A percentile compares a stretch with the other conserved stretches of the same genome.
These are phyloP conservation scores for Caenorhabditis sp. DNA, from an alignment of 2,888 invertebrate species.

Conservation along the genomic window DNA sequence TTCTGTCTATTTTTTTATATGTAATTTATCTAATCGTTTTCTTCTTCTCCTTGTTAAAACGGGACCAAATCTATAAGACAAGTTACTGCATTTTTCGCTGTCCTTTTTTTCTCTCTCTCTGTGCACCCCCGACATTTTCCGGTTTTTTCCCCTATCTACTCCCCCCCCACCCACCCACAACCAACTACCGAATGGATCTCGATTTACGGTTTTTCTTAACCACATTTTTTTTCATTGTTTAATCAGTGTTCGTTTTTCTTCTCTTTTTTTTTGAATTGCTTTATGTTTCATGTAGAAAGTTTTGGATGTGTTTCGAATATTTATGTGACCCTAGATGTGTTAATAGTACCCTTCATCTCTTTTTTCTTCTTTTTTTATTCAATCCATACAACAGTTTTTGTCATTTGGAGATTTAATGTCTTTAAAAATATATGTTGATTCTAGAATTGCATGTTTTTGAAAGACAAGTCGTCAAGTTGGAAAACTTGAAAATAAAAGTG, in stretches of 20 bases:
- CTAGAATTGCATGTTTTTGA: neutral
- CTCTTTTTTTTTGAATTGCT: neutral
- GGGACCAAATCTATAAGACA: neutral
- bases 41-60: constrained; percentile 9
- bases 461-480: too few species aligned
- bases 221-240: neutral
- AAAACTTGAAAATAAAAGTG: too few species aligned
- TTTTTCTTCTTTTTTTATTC: neutral
- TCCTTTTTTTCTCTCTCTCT: neutral
- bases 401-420: neutral
- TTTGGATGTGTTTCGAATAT: neutral
- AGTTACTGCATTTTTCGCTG: constrained; percentile 1
- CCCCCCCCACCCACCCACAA: neutral
- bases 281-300: neutral
- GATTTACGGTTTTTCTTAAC: constrained; percentile 34
- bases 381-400: too few species aligned
- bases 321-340: neutral
- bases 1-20: constrained; percentile 6
- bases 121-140: neutral
- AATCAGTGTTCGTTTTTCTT: too few species aligned
- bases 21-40: neutral
- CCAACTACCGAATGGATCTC: constrained; percentile 37
- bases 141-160: neutral
- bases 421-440: neutral
- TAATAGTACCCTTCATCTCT: neutral